phyloP scores from a whole-genome alignment of 2,113 vertebrate species.

The Pluvianellus socialis region DNA sequence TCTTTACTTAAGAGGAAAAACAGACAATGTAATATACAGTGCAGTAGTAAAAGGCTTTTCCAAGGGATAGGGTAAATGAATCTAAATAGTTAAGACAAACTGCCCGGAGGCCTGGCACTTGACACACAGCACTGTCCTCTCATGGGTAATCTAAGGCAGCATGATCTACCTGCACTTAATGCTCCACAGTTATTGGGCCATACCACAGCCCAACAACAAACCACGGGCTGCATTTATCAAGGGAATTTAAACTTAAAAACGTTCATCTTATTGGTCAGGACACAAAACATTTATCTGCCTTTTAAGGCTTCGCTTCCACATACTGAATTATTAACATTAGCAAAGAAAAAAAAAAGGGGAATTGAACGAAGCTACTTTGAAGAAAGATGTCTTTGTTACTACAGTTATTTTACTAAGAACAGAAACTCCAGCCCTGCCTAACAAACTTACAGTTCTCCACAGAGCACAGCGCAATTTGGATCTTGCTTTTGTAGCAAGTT shows the following conservation, averaged over 20 bases:
- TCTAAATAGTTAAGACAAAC: neutral
- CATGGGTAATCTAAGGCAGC: neutral
- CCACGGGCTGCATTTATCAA: neutral
- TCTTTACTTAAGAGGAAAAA: neutral
- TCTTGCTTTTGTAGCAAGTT: neutral
- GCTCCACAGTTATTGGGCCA: neutral
- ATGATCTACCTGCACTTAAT: neutral
- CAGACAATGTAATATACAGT: neutral
- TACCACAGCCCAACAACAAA: neutral
- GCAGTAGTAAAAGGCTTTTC: neutral
- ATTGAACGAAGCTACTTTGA: neutral
- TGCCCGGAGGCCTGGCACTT: neutral
- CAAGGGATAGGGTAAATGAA: neutral
- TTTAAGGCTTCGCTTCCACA: neutral
- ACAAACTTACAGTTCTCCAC: neutral
- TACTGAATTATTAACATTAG: neutral
- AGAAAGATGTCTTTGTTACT: neutral
- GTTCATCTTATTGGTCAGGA: neutral
- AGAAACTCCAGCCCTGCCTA: neutral
- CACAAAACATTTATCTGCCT: neutral
- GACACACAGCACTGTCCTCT: neutral
- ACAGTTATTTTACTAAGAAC: neutral
- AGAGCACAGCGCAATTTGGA: neutral
- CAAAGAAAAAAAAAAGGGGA: neutral
- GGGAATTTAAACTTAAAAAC: neutral